Conservation (phyloP, 2,888 invertebrate genomes). For the Chaitophorus viminalis region DNA sequence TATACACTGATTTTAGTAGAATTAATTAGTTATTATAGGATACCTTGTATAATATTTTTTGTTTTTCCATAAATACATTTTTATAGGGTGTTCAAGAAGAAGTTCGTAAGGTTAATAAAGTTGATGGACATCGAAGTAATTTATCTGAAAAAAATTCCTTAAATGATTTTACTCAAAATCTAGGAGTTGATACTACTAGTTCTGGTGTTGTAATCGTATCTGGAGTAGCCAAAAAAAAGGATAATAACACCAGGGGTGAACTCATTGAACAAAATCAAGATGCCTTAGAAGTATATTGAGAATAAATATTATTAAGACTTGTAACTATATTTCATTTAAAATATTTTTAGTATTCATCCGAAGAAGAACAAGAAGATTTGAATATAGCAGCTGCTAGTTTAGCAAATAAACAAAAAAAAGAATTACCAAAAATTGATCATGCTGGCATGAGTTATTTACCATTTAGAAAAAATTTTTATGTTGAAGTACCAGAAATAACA, state of each 20-base stretch:
- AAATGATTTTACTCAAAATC: slow-evolving; percentile 66
- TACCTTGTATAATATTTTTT: too few species aligned
- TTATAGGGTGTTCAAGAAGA: slow-evolving; percentile 75
- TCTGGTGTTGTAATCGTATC: slow-evolving; percentile 81
- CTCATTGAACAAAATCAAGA: slow-evolving; percentile 99
- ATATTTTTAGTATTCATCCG: slow-evolving; percentile 84
- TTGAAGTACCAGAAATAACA: slow-evolving; percentile 94
- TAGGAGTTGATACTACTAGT: slow-evolving; percentile 68
- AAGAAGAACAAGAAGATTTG: slow-evolving; percentile 94
- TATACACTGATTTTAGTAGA: too few species aligned
- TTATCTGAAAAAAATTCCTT: slow-evolving; percentile 68
- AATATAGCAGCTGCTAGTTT: slow-evolving; percentile 89
- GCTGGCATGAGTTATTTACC: slow-evolving; percentile 85
- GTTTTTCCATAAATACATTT: background rate
- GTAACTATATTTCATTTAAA: background rate
- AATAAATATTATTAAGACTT: background rate
- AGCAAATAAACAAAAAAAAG: slow-evolving; percentile 91
- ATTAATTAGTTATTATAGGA: too few species aligned
- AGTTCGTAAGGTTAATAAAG: slow-evolving; percentile 82
- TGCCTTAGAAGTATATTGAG: slow-evolving; percentile 76
- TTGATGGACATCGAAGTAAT: slow-evolving; percentile 71
- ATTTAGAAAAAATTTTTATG: slow-evolving; percentile 96
- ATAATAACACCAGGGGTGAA: slow-evolving; percentile 89
- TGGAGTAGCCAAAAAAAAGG: slow-evolving; percentile 82
- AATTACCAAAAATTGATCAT: slow-evolving; percentile 92